Evolutionary conservation across 1,140 invertebrate species (phyloP), one percentile per base, ranked within the genome.

Genomic region (Eueides isabella): DNA sequence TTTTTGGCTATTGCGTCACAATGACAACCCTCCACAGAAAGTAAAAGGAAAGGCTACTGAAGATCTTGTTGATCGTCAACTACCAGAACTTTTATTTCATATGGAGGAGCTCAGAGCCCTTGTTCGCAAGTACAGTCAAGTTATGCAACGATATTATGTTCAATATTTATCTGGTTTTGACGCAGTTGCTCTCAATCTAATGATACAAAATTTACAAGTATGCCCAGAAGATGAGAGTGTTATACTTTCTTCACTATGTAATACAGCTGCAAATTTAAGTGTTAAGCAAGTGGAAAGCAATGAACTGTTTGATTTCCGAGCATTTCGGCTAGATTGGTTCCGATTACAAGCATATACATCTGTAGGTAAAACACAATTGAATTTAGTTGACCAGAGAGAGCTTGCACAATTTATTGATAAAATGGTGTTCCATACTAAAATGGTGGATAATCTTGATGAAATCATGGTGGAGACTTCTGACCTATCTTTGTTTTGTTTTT

Each of bases 361-460:
- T 75, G 96, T 98, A 33, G 94, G 94, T 61, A 98, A 98, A 90
- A 96, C 97, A 26, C 95, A 95, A 55, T 94, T 99, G 72, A 95
- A 95, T 84, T 94, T 99, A 3, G 95, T 95, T n/a, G 97, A 99
- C 82, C 96, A 99, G 81, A 95, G 96, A 81, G 97, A 98, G 80
- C 89, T 99, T 12, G 98, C 98, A 14, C 96, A 96, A 61, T 96
- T 99, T 71, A 96, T 99, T 91, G 99, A 99, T 89, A 98, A 98
- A 12, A 96, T 99, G 84, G 95, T 98, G 44, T 99, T 99, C 87
- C 99, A 99, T 88, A 98, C 99, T 0, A 98, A 98, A 92, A 98
- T 99, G 96, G 98, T 99, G 14, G 99, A 99, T 88, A 98, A 98
- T 92, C 94, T 99, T n/a, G 98, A 99, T 93, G 98, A 99, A 90